A percentile compares a stretch with the other conserved stretches of the same genome.
phyloP scores from a whole-genome alignment of 2,113 vertebrate species.

The Xerus inauris region DNA sequence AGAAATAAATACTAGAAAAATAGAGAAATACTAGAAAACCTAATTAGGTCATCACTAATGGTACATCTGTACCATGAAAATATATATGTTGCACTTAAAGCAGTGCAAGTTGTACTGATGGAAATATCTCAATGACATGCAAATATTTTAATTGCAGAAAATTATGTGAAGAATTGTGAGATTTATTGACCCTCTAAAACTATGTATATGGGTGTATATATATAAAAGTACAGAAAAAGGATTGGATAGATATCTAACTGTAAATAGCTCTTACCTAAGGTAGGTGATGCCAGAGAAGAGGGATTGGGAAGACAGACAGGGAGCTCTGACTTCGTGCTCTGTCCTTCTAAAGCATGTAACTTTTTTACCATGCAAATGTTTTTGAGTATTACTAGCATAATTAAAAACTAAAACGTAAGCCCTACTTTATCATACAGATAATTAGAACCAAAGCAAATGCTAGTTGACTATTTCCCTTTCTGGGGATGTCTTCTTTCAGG shows the following conservation, averaged over 20 bases:
- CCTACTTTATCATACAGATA: neutral
- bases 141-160: neutral
- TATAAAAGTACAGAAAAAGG: neutral
- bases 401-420: neutral
- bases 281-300: neutral
- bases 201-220: neutral
- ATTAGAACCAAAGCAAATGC: neutral
- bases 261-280: neutral
- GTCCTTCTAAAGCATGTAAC: neutral
- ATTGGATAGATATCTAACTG: neutral
- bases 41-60: neutral
- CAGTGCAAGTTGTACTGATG: neutral
- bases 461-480: neutral
- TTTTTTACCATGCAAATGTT: neutral
- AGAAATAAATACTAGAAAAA: constrained; percentile 14
- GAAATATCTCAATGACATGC: constrained; percentile 27
- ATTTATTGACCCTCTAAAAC: constrained; percentile 18
- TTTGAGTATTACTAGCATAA: neutral
- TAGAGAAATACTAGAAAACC: constrained; percentile 10
- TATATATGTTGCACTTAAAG: neutral
- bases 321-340: neutral
- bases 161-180: neutral
- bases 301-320: neutral
- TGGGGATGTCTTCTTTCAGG: neutral
- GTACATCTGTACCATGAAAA: neutral